Evolutionary conservation across 2,797 vertebrate species (phyloP).

Genomic region (Oceanodroma leucorhoa): DNA sequence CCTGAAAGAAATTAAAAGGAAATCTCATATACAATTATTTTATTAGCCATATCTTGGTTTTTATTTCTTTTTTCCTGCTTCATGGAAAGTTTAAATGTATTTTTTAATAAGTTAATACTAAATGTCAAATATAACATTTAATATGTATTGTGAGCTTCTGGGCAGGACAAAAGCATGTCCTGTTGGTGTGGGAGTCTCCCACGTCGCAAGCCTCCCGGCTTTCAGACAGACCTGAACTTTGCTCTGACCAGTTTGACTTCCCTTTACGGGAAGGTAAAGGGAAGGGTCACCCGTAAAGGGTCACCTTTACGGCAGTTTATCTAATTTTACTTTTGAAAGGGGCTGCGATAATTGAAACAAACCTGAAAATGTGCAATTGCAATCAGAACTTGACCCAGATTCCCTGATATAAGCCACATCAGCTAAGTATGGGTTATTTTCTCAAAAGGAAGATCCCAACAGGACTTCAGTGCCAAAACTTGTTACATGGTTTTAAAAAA

Average conservation of each 20-base stretch:
- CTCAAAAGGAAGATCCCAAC: background rate
- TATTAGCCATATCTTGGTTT: background rate
- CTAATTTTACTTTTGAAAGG: background rate
- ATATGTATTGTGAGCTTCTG: background rate
- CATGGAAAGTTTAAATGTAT: background rate
- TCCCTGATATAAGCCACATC: accelerated
- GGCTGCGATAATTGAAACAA: background rate
- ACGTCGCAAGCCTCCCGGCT: background rate
- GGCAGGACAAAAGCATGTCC: background rate
- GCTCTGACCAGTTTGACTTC: background rate
- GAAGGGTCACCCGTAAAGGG: background rate
- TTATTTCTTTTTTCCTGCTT: background rate
- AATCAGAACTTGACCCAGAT: background rate
- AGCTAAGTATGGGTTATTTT: background rate
- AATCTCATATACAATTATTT: background rate
- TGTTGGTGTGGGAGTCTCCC: background rate
- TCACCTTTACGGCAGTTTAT: background rate
- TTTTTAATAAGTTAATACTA: background rate
- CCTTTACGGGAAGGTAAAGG: background rate
- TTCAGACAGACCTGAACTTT: slow-evolving; percentile 5
- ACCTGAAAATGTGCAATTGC: background rate
- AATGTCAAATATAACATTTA: background rate
- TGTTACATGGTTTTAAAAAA: background rate
- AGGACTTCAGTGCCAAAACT: background rate
- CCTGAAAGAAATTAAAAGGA: slow-evolving; percentile 75